phyloP scores from a whole-genome alignment of 37 sponge, comb jelly and placozoan genomes.

The Chondrosia reniformis region DNA sequence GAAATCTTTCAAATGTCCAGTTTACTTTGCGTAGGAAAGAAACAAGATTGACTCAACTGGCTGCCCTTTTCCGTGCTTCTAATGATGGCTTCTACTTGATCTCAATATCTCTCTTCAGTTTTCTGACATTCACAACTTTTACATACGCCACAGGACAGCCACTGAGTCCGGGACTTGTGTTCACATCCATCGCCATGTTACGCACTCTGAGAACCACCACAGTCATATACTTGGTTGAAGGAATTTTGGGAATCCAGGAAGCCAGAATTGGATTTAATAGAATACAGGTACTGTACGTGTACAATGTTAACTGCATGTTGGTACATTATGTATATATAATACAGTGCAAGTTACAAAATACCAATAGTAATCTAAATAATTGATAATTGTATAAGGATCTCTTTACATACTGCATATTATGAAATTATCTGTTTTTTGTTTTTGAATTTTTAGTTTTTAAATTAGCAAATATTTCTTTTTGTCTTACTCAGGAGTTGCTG shows the following conservation, averaged over 20 bases:
- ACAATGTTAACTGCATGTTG: background rate
- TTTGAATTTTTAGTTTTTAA: background rate
- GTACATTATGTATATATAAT: background rate
- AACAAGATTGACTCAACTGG: conserved; percentile 8
- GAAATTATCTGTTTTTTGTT: background rate
- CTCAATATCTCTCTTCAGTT: conserved; percentile 30
- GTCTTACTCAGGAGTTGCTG: no score
- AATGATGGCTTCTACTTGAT: conserved; percentile 49
- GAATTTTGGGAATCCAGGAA: conserved; percentile 44
- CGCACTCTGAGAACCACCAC: conserved; percentile 32
- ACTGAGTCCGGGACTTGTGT: conserved; percentile 55
- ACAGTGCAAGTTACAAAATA: background rate
- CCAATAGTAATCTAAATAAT: no score
- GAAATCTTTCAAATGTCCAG: no score
- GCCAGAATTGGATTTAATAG: conserved; percentile 48
- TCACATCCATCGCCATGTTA: conserved; percentile 27
- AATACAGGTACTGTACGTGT: conserved; percentile 54
- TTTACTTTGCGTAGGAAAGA: conserved; percentile 43
- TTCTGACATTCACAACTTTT: conserved; percentile 43
- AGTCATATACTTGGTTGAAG: conserved; percentile 33
- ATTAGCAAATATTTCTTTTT: background rate
- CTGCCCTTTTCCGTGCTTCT: conserved; percentile 38
- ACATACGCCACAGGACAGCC: background rate
- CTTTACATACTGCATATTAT: background rate
- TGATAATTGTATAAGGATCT: no score